Evolutionary conservation across 1,140 invertebrate species (phyloP), one percentile per base, ranked within the genome.

Genomic region (Caenorhabditis brenneri): DNA sequence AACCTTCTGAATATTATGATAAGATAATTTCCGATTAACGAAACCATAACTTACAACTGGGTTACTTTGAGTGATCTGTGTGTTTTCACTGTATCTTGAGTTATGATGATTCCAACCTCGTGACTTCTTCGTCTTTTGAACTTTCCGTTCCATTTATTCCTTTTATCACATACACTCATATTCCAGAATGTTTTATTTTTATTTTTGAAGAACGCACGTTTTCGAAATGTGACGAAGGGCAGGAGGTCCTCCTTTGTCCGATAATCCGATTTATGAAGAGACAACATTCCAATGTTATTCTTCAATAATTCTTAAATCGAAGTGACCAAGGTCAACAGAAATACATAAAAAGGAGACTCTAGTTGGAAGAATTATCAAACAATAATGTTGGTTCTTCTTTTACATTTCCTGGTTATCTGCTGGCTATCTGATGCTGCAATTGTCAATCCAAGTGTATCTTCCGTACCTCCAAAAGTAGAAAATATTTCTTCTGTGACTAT

Each of bases 191-290:
- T 65, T 1, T 51, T 51, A 51, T 51, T 36, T 19, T 51, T n/a
- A 51, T 51, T 51, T 65, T 65, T 65, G 29, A 65, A 65, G 58
- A 65, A 65, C 58, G 58, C 58, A 65, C 58, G 58, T 65, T 65
- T 36, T 33, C 19, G 31, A 65, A 65, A 65, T 65, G 15, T 65
- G 58, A 55, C 53, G 27, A 27, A 74, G 36, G 29, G 19, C 36
- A 39, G 2, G 15, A 65, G 58, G 31, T 65, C 31, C 58, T 9
- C 36, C n/a, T 42, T 74, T 74, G 65, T 65, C 58, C 65, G 36
- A 74, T 74, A 74, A 74, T 74, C 65, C 65, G 65, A 74, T 74
- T 74, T 74, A 24, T 27, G 1, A 22, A 9, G n/a, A n/a, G 36
- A 36, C 42, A 36, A 16, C 53, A 58, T 39, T 65, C 31, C 15